These are phyloP conservation scores for Origma solitaria DNA, from an alignment of 2,113 vertebrate species.

Conservation along the genomic window DNA sequence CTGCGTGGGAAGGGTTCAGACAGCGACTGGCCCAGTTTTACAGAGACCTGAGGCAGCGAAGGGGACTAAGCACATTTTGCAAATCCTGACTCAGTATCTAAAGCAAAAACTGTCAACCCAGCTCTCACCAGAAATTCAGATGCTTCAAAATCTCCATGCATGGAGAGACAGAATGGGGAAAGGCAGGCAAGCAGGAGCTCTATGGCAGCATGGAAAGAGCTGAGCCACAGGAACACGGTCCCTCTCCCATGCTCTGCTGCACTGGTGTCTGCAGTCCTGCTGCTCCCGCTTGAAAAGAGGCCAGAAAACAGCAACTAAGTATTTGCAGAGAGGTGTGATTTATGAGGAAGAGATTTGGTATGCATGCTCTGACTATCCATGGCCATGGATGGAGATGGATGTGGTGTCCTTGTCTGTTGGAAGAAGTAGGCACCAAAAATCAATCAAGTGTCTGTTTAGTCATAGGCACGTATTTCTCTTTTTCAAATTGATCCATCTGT, in stretches of 20 bases:
- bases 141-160: background rate
- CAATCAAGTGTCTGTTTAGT: slow-evolving; percentile 43
- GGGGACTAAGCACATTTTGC: background rate
- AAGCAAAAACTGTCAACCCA: background rate
- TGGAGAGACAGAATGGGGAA: background rate
- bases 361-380: background rate
- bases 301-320: background rate
- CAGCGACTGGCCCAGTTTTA: background rate
- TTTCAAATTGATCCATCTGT: slow-evolving; percentile 27
- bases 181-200: fast-evolving
- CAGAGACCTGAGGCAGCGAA: background rate
- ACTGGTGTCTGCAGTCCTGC: background rate
- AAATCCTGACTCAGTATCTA: background rate
- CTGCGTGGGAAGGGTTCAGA: background rate
- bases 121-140: background rate
- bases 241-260: background rate
- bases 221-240: background rate
- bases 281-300: background rate
- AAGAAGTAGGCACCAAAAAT: background rate
- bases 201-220: background rate
- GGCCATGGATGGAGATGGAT: slow-evolving; percentile 16
- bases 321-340: background rate
- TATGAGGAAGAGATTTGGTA: slow-evolving; percentile 6
- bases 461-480: slow-evolving; percentile 23
- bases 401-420: slow-evolving; percentile 36